Base-by-base conservation (phyloP, 2,113 vertebrate genomes). In the Verasper variegatus region DNA sequence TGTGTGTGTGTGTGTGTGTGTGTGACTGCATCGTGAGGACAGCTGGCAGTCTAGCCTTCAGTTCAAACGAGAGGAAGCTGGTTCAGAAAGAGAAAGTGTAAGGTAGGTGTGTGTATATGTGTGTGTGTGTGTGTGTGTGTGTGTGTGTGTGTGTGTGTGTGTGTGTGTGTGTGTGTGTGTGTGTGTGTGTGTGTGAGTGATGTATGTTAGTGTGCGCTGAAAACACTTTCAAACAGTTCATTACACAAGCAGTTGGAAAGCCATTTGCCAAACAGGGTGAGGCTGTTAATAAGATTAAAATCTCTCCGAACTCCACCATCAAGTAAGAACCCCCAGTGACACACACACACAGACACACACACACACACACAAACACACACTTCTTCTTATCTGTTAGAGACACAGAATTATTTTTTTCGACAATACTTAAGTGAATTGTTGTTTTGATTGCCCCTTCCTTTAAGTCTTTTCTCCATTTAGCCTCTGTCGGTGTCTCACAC, bases 251-350 rank as follows among this genome's bases (percentile, higher is more conserved):
- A 84, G 90, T 92, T 90, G 88, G 92, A 92, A 94, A 90, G 82
- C 84, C 81, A 90, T 94, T 93, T 92, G 76, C 86, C 77, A 70
- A 91, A 87, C 87, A 82, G 90, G 51, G 83, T 72, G 72, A 83
- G 63, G 86, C 83, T 89, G 90, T 90, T 93, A 94, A 92, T 91
- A 89, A 93, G 91, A 93, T 92, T 91, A 91, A 86, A 90, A 90
- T 90, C 90, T 90, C 86, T n/a, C 66, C 4, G 84, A 77, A 75
- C 83, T 83, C 78, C 86, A 70, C 78, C 73, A 76, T 84, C 77
- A 78, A 84, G 76, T 83, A 65, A 67, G 83, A 82, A 81, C 70
- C 79, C 85, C 75, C 52, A 71, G 71, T 70, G 79, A 83, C 64
- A 84, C 74, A 63, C 49, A 64, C 31, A n/a, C 51, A 84, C 37